Conservation (phyloP, 1,140 invertebrate genomes). For the Panagrolaimus sp. region DNA sequence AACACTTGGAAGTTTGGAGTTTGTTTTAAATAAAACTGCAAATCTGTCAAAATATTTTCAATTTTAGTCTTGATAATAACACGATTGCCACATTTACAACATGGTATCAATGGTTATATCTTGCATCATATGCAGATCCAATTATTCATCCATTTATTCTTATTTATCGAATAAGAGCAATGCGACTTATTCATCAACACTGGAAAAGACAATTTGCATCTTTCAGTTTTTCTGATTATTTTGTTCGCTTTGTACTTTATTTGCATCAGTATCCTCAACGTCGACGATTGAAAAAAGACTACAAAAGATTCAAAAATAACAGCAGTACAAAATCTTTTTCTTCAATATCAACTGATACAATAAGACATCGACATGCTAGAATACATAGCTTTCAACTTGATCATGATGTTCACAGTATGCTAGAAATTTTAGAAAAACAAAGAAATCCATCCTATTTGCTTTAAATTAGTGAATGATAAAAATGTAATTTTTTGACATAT, state of each 20-base stretch:
- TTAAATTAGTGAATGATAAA: too few species aligned
- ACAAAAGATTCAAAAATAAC: too few species aligned
- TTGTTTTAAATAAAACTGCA: background rate
- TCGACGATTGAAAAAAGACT: too few species aligned
- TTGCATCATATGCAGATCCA: background rate
- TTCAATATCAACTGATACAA: too few species aligned
- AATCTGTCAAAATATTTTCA: background rate
- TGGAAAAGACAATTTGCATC: background rate
- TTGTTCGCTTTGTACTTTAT: background rate
- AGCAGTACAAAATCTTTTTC: too few species aligned
- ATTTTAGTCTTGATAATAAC: background rate
- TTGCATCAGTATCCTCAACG: background rate
- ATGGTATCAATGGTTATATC: conserved; percentile 7
- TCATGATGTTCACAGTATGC: too few species aligned
- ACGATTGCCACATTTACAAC: background rate
- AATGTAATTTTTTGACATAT: too few species aligned
- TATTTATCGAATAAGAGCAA: background rate
- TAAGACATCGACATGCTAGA: too few species aligned
- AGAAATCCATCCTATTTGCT: too few species aligned
- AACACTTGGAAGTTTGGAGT: background rate
- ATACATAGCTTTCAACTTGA: too few species aligned
- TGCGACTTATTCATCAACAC: background rate
- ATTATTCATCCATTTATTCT: conserved; percentile 5
- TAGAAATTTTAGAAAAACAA: too few species aligned
- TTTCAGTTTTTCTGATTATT: background rate